Conservation (phyloP, 2,888 invertebrate species). For the Catocala sponsa region DNA sequence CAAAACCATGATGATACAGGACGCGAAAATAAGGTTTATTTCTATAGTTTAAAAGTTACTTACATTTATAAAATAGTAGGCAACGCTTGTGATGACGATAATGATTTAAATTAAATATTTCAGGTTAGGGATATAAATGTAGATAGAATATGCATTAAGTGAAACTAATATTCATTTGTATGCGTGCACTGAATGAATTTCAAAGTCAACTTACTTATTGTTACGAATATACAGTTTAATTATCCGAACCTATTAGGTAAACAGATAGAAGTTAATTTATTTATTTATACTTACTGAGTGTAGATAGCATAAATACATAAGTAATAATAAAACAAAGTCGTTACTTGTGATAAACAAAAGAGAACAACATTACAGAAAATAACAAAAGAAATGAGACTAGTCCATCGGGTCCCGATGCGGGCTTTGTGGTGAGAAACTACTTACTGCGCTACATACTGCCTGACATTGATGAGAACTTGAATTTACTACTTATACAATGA, state of each 20-base stretch:
- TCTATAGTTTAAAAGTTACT: too few species aligned
- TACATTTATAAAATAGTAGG: too few species aligned
- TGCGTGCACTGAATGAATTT: too few species aligned
- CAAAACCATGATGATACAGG: too few species aligned
- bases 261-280: not conserved
- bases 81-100: too few species aligned
- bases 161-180: too few species aligned
- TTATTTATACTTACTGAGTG: constrained; percentile 17
- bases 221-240: not conserved
- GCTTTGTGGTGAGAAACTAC: constrained; percentile 61
- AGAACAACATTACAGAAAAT: constrained; percentile 47
- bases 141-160: too few species aligned
- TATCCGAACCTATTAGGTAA: not conserved
- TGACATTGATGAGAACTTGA: not conserved
- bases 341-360: constrained; percentile 51
- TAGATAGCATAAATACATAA: constrained; percentile 13
- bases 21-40: too few species aligned
- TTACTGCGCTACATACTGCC: constrained; percentile 7
- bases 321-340: constrained; percentile 17
- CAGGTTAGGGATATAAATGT: too few species aligned
- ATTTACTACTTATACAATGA: not conserved
- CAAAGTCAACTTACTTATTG: too few species aligned
- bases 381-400: constrained; percentile 63
- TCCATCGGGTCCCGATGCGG: constrained; percentile 59
- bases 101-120: too few species aligned